Base-by-base conservation (phyloP, 2,888 invertebrate genomes). In the Drosophila koepferae region DNA sequence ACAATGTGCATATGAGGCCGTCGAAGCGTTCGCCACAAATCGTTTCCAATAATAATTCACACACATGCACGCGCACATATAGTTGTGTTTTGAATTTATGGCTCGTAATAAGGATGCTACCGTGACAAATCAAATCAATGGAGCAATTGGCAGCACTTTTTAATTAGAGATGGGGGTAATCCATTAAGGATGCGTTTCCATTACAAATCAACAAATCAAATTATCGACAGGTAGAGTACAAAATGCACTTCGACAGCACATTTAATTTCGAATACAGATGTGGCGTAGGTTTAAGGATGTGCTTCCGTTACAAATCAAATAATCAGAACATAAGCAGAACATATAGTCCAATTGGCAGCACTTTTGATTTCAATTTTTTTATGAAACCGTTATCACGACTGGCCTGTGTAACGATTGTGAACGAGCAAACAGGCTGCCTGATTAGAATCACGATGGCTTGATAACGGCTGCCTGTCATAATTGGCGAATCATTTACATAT, bases 401-500 rank as follows among this genome's bases (percentile, higher is more conserved):
- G 63, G 40, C 34, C 46, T 56, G 41, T 53, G 48, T 72, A 73
- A 74, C 61, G 55, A 23, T 16, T 40, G 23, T 54, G 51, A 34
- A 14, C 20, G 23, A 59, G 28, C 48, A 70, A 80, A 58, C 51
- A 54, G 48, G 58, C 65, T 18, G 23, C 28, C 80, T 82, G 86
- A 87, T 84, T 82, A 80, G 64, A 77, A 74, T 68, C 51, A 53
- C 59, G 53, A 62, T 38, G 23, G 14, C 16, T 65, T 69, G 88
- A 85, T 84, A 87, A 74, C 60, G 59, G 3, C 23, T 31, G 41
- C 36, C 41, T 54, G 62, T 16, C 59, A 51, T 67, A 79, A 81
- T 82, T 74, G 60, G 80, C 80, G 40, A 74, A 80, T 74, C 28
- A 82, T 87, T 87, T 72, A 84, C 88, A 84, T 82, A 77, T 75